A percentile compares a stretch with the other conserved stretches of the same genome.
phyloP scores from a whole-genome alignment of 2,888 invertebrate species.

The Carcina quercana region DNA sequence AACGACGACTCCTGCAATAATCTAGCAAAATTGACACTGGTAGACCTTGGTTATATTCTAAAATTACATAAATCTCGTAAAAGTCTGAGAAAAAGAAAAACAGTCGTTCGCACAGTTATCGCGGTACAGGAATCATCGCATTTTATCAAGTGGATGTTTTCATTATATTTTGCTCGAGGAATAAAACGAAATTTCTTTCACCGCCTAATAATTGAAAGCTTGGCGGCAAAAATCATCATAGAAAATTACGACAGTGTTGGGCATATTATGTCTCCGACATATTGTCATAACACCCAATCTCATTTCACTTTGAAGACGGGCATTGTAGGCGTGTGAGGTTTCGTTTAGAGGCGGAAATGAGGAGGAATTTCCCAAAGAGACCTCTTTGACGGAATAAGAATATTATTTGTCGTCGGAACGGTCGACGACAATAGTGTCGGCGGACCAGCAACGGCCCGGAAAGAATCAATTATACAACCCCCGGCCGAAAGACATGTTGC shows the following conservation, averaged over 20 bases:
- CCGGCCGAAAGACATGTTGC: conserved; percentile 53
- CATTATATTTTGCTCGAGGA: too few species aligned
- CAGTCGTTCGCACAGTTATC: too few species aligned
- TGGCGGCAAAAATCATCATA: conserved; percentile 29
- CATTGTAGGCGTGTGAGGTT: conserved; percentile 55
- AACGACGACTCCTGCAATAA: too few species aligned
- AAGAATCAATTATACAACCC: conserved; percentile 70
- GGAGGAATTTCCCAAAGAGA: conserved; percentile 57
- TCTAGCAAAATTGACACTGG: too few species aligned
- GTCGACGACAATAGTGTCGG: conserved; percentile 44
- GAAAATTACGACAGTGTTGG: conserved; percentile 34
- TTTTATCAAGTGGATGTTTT: too few species aligned
- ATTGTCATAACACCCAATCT: conserved; percentile 67
- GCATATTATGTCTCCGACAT: conserved; percentile 45
- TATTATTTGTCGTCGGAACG: conserved; percentile 53
- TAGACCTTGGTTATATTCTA: too few species aligned
- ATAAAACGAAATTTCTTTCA: too few species aligned
- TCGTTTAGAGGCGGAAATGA: conserved; percentile 66
- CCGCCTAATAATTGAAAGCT: conserved; percentile 28
- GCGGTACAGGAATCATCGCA: too few species aligned
- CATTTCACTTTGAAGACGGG: conserved; percentile 58
- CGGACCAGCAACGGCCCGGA: conserved; percentile 60
- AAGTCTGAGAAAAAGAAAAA: too few species aligned
- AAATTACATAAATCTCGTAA: too few species aligned
- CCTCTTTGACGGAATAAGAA: conserved; percentile 48